Base-by-base conservation (phyloP, 1,140 invertebrate species). In the Tachypleus tridentatus region DNA sequence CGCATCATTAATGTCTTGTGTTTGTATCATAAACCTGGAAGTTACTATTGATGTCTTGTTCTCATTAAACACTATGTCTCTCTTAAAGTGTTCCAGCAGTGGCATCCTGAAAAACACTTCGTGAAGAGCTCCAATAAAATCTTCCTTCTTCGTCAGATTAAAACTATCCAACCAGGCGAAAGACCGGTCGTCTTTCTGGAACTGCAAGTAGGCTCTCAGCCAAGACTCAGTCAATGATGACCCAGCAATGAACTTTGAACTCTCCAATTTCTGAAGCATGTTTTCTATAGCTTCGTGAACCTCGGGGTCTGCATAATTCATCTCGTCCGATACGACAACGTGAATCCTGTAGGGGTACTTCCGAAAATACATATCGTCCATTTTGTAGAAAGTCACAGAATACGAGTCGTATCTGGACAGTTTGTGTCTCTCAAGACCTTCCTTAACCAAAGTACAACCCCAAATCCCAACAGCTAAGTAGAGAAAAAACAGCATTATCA, bases 291-390 rank as follows among this genome's bases (percentile, higher is more conserved):
- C 80, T 8, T 83, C 72, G 74, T 94, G 90, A 1, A 90, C 81
- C 57, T 79, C 73, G 2, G 85, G 85, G 74, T 93, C 85, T 6
- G 89, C 91, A 77, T 96, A 93, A 73, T 95, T 84, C 57, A 92
- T 82, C 3, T 88, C 80, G 2, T 92, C 91, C 57, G 82, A 84
- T 49, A 97, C 82, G 0, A 96, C 84, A 3, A 97, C 89, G 87
- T 94, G 77, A 76, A 92, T 87, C 70, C 87, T 84, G 73, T 93
- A 93, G 1, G 90, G 91, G 77, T 89, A 93, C 75, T 93, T 89
- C 71, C 89, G 81, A 78, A 91, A 94, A 76, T 90, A 93, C 63
- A 83, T 81, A 73, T 93, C 90, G 76, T 94, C 90, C 5, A 86
- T 80, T 73, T 93, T 88, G 74, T 93, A 93, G 74, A 92, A 95